These are phyloP conservation scores for Pelvicachromis taeniatus DNA, from an alignment of 2,113 vertebrate genomes.

Conservation along the genomic window DNA sequence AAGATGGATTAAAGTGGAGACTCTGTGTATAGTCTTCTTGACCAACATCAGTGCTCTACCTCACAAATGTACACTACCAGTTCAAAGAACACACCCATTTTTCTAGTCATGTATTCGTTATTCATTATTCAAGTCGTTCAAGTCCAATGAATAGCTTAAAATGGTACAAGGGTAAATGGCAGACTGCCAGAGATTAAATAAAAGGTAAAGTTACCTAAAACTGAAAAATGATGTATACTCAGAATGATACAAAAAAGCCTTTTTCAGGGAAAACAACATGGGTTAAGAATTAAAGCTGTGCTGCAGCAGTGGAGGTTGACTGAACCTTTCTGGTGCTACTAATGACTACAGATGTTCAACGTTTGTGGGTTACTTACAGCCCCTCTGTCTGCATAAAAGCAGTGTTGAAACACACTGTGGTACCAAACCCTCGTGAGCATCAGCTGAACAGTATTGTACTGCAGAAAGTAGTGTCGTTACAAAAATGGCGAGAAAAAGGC, in stretches of 20 bases:
- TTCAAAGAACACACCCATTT: too few species aligned
- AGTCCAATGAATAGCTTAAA: background rate
- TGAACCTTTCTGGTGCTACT: fast-evolving
- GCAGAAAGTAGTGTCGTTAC: too few species aligned
- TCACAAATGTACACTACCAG: background rate
- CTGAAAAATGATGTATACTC: background rate
- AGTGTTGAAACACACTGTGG: too few species aligned
- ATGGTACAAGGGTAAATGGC: background rate
- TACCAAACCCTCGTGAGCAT: too few species aligned
- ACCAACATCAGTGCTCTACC: background rate
- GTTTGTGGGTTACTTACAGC: fast-evolving
- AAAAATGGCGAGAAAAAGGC: too few species aligned
- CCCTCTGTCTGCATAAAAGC: too few species aligned
- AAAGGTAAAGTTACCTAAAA: background rate
- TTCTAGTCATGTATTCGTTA: too few species aligned
- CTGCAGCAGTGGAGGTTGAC: too few species aligned
- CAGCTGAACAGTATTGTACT: too few species aligned
- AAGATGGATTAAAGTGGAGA: background rate
- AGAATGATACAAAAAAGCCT: background rate
- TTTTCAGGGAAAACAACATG: fast-evolving
- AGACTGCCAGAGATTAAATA: background rate
- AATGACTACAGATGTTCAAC: background rate
- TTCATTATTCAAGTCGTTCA: background rate
- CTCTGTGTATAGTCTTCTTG: background rate
- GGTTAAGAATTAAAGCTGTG: background rate